Evolutionary conservation across 2,888 invertebrate species (phyloP).

Genomic region (Alitta virens): DNA sequence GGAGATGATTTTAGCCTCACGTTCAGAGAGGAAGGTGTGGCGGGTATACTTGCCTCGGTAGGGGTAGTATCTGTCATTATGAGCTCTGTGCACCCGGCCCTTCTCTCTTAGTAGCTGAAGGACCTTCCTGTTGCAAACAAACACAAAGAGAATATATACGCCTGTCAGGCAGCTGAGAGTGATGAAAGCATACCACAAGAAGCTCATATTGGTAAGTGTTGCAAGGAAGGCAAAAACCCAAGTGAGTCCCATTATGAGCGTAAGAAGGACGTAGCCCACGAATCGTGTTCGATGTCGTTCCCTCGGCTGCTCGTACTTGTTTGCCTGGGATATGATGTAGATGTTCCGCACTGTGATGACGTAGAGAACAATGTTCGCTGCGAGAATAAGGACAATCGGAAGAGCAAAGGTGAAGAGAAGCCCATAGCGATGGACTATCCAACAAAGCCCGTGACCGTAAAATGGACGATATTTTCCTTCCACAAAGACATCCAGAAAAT

Average conservation of each 20-base stretch:
- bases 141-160: slow-evolving; percentile 60
- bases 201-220: slow-evolving; percentile 41
- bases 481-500: slow-evolving; percentile 50
- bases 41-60: slow-evolving; percentile 1
- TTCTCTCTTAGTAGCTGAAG: slow-evolving; percentile 20
- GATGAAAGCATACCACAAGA: slow-evolving; percentile 59
- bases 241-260: slow-evolving; percentile 58
- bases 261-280: slow-evolving; percentile 28
- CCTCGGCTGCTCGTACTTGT: not conserved
- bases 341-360: slow-evolving; percentile 63
- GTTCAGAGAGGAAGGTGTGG: slow-evolving; percentile 9
- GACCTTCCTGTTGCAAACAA: slow-evolving; percentile 45
- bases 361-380: slow-evolving; percentile 60
- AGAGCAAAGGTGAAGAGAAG: slow-evolving; percentile 63
- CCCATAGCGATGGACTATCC: slow-evolving; percentile 62
- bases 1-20: slow-evolving; percentile 12
- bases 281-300: slow-evolving; percentile 18
- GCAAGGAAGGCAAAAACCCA: slow-evolving; percentile 58
- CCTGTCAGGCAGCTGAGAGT: slow-evolving; percentile 62
- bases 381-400: slow-evolving; percentile 60
- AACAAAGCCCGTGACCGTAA: slow-evolving; percentile 60
- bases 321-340: not conserved
- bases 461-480: slow-evolving; percentile 51
- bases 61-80: not conserved
- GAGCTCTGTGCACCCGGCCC: slow-evolving; percentile 5